Evolutionary conservation across 2,888 invertebrate species (phyloP).

Genomic region (Parnassius orleans): DNA sequence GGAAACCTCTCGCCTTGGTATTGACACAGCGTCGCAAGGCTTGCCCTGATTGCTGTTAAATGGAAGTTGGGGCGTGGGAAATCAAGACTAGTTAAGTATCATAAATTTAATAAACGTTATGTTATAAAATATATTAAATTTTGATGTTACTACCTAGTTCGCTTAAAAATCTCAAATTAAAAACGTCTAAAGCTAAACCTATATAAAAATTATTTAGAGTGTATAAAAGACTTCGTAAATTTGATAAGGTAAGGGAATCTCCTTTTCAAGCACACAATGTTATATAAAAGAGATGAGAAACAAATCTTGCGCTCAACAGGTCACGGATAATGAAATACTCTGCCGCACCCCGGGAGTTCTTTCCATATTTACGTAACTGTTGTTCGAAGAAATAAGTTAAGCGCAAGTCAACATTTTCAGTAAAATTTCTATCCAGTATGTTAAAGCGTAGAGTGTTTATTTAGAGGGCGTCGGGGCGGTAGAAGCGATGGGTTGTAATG

Average conservation of each 20-base stretch:
- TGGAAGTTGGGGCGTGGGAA: constrained; percentile 69
- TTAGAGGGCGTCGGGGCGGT: constrained; percentile 43
- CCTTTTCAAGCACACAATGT: constrained; percentile 42
- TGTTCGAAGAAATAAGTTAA: constrained; percentile 66
- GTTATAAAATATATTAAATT: no score
- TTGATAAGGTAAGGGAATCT: constrained; percentile 43
- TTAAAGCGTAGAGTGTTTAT: constrained; percentile 67
- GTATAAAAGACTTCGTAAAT: constrained; percentile 32
- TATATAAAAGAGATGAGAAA: constrained; percentile 61
- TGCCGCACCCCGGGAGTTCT: constrained; percentile 60
- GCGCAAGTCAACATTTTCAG: constrained; percentile 55
- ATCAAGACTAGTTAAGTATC: constrained; percentile 47
- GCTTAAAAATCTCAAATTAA: no score
- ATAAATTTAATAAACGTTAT: no score
- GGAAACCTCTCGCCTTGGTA: constrained; percentile 77
- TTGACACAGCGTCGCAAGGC: constrained; percentile 77
- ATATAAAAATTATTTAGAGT: constrained; percentile 3
- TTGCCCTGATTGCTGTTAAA: constrained; percentile 75
- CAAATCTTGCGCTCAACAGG: constrained; percentile 75
- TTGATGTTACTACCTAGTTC: no score
- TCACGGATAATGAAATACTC: constrained; percentile 75
- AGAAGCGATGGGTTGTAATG: constrained; percentile 60
- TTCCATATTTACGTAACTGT: constrained; percentile 71
- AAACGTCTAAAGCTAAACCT: background rate
- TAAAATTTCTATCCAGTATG: constrained; percentile 59